These are phyloP conservation scores for Eciton burchellii DNA, from an alignment of 1,140 invertebrate species.

Conservation along the genomic window DNA sequence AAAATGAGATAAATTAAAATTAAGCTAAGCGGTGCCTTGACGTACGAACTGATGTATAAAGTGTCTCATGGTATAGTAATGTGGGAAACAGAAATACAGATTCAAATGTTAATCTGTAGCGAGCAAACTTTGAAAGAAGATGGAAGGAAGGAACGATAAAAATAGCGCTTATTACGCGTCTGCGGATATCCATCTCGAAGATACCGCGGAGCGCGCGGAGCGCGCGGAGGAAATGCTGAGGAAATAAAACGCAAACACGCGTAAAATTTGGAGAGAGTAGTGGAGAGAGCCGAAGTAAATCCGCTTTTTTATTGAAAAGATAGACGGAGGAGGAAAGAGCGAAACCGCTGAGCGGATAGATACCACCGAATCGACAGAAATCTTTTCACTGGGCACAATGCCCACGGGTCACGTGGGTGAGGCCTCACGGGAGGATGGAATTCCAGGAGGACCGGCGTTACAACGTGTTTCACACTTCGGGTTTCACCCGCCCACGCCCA, in stretches of 20 bases:
- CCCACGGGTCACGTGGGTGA: slow-evolving; percentile 57
- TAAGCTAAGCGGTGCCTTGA: background rate
- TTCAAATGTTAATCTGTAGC: slow-evolving; percentile 2
- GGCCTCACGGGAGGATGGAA: slow-evolving; percentile 67
- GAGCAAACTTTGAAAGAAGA: background rate
- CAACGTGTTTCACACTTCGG: slow-evolving; percentile 83
- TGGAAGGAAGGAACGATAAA: background rate
- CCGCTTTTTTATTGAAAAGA: slow-evolving; percentile 39
- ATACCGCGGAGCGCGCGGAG: background rate
- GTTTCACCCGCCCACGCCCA: slow-evolving; percentile 79
- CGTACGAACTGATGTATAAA: background rate
- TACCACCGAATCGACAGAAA: slow-evolving; percentile 63
- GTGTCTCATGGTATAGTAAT: background rate
- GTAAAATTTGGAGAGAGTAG: slow-evolving; percentile 18
- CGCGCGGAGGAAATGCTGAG: background rate
- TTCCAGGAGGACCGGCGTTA: slow-evolving; percentile 79
- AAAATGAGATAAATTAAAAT: background rate
- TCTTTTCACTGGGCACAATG: slow-evolving; percentile 47
- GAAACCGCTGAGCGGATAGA: slow-evolving; percentile 37
- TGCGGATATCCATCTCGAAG: background rate
- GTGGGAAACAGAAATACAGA: background rate
- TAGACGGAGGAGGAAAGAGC: slow-evolving; percentile 2
- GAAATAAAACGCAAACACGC: slow-evolving; percentile 38
- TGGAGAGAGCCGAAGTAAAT: slow-evolving; percentile 28
- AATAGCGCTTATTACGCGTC: slow-evolving; percentile 9